Conservation (phyloP, 2,888 invertebrate genomes). For the Lottia scabra region DNA sequence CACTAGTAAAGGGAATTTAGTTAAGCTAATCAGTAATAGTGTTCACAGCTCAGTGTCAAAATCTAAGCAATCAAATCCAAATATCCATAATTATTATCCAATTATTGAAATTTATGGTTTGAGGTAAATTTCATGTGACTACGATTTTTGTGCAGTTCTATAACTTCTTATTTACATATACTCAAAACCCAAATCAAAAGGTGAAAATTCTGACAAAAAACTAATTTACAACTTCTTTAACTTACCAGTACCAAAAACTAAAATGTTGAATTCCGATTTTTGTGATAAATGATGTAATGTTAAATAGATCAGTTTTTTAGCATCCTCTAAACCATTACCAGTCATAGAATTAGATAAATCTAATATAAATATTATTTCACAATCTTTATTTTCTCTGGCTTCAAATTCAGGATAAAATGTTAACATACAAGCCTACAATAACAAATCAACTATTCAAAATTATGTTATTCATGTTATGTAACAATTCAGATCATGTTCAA, state of each 20-base stretch:
- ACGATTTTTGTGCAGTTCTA: no score
- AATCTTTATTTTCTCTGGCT: constrained; percentile 47
- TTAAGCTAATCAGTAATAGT: no score
- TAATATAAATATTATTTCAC: constrained; percentile 64
- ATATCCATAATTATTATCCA: no score
- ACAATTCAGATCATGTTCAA: no score
- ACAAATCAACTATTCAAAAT: neutral
- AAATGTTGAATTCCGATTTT: constrained; percentile 68
- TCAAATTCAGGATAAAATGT: constrained; percentile 71
- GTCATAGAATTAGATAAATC: constrained; percentile 71
- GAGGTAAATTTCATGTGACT: no score
- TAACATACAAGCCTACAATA: constrained; percentile 68
- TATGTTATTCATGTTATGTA: no score
- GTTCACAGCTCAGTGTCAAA: no score
- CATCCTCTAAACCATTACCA: constrained; percentile 53
- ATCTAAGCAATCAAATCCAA: no score
- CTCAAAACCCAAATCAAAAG: no score
- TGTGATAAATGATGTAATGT: constrained; percentile 64
- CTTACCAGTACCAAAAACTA: constrained; percentile 68
- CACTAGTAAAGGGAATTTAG: no score
- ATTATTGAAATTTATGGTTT: no score
- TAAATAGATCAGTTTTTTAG: constrained; percentile 63
- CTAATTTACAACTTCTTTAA: neutral
- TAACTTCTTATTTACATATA: no score
- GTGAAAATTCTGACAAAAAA: neutral